A percentile compares a stretch with the other conserved stretches of the same genome.
phyloP scores from a whole-genome alignment of 1,140 invertebrate species.

The Drosophila bipectinata region DNA sequence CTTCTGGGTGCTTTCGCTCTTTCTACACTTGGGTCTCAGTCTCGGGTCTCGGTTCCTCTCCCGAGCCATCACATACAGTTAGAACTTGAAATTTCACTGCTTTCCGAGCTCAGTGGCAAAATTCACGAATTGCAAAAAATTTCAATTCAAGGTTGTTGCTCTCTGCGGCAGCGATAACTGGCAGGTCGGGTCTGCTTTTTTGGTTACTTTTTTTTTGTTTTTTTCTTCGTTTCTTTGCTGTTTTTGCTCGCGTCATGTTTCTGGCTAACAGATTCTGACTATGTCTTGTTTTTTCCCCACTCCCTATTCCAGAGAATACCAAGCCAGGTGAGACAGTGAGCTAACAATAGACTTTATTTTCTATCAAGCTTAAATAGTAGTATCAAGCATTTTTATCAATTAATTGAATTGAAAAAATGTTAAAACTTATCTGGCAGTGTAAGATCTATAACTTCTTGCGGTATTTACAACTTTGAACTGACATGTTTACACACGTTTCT shows the following conservation, averaged over 20 bases:
- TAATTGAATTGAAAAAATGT: too few species aligned
- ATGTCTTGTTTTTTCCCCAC: slow-evolving; percentile 14
- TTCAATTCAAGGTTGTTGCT: slow-evolving; percentile 81
- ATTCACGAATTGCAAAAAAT: slow-evolving; percentile 75
- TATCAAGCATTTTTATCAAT: too few species aligned
- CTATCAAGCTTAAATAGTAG: too few species aligned
- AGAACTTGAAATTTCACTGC: slow-evolving; percentile 75
- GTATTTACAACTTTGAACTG: slow-evolving; percentile 11
- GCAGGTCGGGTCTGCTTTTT: slow-evolving; percentile 32
- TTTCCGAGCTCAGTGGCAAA: slow-evolving; percentile 51
- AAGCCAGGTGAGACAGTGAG: neutral
- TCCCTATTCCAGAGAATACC: slow-evolving; percentile 7
- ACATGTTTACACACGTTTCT: slow-evolving; percentile 10
- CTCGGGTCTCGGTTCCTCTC: slow-evolving; percentile 20
- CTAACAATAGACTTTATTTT: neutral
- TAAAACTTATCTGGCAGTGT: neutral
- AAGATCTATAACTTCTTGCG: slow-evolving; percentile 5
- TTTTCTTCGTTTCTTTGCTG: slow-evolving; percentile 20
- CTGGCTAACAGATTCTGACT: slow-evolving; percentile 22
- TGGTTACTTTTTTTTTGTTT: slow-evolving; percentile 12
- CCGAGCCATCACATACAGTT: slow-evolving; percentile 55
- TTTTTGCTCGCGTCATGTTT: slow-evolving; percentile 34
- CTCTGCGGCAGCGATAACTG: slow-evolving; percentile 45
- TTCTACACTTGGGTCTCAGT: neutral
- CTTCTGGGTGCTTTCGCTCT: slow-evolving; percentile 7